phyloP scores from a whole-genome alignment of 1,140 invertebrate species.

The Spodoptera frugiperda region DNA sequence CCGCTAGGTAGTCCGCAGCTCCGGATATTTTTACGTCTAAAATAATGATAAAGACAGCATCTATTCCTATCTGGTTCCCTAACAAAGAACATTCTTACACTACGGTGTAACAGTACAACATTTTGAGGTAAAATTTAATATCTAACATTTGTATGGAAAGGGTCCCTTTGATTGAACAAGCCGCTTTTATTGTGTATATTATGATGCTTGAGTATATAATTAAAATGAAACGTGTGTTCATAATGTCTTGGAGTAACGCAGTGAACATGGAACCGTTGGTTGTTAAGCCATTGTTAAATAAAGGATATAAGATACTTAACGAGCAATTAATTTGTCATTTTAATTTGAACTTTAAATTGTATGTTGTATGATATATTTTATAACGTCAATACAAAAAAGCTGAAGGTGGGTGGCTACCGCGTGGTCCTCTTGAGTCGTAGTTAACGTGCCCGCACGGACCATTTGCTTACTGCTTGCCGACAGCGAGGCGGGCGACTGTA shows the following conservation, averaged over 20 bases:
- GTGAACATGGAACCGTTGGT: background rate
- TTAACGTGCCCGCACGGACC: too few relatives aligned
- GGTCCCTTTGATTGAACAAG: slow-evolving; percentile 22
- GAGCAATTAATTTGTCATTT: too few relatives aligned
- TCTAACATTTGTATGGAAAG: slow-evolving; percentile 26
- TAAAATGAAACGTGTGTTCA: background rate
- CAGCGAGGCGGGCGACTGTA: too few relatives aligned
- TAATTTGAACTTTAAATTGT: too few relatives aligned
- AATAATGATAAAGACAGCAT: background rate
- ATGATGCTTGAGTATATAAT: slow-evolving; percentile 12
- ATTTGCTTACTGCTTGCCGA: too few relatives aligned
- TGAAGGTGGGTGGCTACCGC: too few relatives aligned
- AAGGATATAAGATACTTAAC: too few relatives aligned
- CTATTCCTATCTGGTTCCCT: background rate
- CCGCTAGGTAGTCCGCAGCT: too few relatives aligned
- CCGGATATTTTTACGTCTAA: background rate
- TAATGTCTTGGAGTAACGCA: slow-evolving; percentile 7
- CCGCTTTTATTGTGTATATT: slow-evolving; percentile 32
- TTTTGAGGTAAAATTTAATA: slow-evolving; percentile 43
- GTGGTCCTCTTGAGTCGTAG: too few relatives aligned
- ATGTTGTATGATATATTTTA: too few relatives aligned
- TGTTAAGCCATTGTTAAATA: too few relatives aligned
- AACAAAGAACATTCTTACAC: background rate
- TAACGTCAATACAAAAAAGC: too few relatives aligned
- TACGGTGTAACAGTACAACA: slow-evolving; percentile 33